Base-by-base conservation (phyloP, 2,888 invertebrate genomes). In the Galerucella pusilla region DNA sequence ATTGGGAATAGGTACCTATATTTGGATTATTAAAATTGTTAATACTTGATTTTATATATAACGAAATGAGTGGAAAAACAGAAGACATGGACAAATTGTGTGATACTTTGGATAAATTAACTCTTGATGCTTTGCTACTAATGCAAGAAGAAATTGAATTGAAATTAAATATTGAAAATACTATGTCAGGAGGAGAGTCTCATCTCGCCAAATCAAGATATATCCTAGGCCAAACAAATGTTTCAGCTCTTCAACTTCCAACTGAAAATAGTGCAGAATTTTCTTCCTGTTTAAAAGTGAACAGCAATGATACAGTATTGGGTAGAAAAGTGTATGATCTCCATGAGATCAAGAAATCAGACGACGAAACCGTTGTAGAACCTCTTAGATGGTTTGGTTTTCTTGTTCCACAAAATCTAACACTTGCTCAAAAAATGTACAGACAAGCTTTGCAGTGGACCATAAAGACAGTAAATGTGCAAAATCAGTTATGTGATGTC, bases 371-470 rank as follows among this genome's bases (percentile, higher is more conserved):
- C 65, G 80, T 83, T 70, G 82, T 84, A 42, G 91, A 97, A 85
- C 96, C 97, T 0, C 85, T 96, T 46, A 92, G 91, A 78, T 96
- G 96, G 96, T 97, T 97, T 88, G 96, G 96, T 12, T 91, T 96
- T 57, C 87, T 97, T 52, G 94, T 96, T 0, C 96, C 97, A 0
- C 93, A 93, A 83, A 93, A 93, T 84, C 88, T 97, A 83, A 91
- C 93, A 81, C 90, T 89, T 79, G 95, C 96, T 0, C 94, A 94
- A 84, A 90, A 89, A 70, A 90, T 92, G 81, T 97, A 95, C 84
- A 91, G 92, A 82, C 92, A 92, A 81, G 90, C 93, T 1, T 83
- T 95, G 9, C 91, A 92, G 75, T 90, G 91, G 85, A 88, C 91
- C 52, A 90, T 93, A 12, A 92, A 94, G 84, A 90, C 92, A 84